phyloP scores from a whole-genome alignment of 2,888 invertebrate species.

The Eulithis testata region DNA sequence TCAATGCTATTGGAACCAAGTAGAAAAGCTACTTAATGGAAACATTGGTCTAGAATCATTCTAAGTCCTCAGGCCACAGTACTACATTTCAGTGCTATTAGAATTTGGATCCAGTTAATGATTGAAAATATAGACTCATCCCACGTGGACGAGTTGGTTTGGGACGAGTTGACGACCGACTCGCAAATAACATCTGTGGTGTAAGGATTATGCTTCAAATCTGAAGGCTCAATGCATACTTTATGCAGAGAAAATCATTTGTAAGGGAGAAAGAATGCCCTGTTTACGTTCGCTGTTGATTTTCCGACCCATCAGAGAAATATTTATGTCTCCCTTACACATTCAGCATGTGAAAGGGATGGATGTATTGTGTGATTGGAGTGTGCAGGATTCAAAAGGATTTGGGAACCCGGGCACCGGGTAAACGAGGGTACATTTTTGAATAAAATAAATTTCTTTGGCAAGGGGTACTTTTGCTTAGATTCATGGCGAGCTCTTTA shows the following conservation, averaged over 20 bases:
- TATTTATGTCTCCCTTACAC: conserved; percentile 50
- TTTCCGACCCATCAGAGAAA: conserved; percentile 61
- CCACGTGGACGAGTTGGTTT: too few species aligned
- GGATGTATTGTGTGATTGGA: conserved; percentile 41
- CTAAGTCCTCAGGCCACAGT: too few species aligned
- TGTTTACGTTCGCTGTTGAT: conserved; percentile 69
- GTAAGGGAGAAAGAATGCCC: conserved; percentile 64
- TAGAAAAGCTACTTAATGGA: too few species aligned
- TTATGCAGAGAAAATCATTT: conserved; percentile 51
- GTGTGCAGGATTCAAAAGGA: conserved; percentile 62
- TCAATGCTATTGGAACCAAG: too few species aligned
- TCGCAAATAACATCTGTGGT: background rate
- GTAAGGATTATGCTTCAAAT: background rate
- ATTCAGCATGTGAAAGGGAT: conserved; percentile 44
- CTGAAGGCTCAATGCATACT: background rate
- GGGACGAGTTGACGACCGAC: too few species aligned
- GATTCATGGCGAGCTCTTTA: conserved; percentile 23
- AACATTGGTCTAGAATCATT: too few species aligned
- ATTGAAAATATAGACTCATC: too few species aligned
- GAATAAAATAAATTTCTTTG: conserved; percentile 39
- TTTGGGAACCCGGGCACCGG: conserved; percentile 50
- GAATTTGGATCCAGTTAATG: too few species aligned
- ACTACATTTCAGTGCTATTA: too few species aligned
- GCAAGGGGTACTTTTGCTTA: conserved; percentile 31
- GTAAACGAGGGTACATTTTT: conserved; percentile 45